phyloP scores from a whole-genome alignment of 2,797 vertebrate species.

The Galago senegalensis region DNA sequence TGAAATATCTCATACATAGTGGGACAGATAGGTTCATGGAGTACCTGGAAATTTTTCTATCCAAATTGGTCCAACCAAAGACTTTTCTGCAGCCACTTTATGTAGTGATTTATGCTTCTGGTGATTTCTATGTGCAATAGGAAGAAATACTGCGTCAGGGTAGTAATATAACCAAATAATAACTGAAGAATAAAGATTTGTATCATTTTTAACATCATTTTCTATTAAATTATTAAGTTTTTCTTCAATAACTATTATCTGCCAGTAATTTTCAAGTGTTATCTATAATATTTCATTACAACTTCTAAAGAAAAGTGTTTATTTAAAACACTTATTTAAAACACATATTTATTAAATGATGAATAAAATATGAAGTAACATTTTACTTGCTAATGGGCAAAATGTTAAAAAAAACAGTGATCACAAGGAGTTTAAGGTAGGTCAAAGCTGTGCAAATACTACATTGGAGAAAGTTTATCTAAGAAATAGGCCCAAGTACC shows the following conservation, averaged over 20 bases:
- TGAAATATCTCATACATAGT: background rate
- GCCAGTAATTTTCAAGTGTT: constrained; percentile 8
- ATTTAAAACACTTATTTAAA: background rate
- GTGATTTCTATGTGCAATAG: background rate
- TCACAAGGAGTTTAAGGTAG: background rate
- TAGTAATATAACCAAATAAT: background rate
- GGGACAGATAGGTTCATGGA: background rate
- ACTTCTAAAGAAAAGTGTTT: background rate
- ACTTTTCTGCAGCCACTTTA: background rate
- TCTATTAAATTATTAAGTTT: background rate
- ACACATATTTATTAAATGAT: background rate
- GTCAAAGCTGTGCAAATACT: background rate
- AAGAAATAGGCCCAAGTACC: background rate
- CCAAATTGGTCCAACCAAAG: background rate
- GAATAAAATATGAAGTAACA: background rate
- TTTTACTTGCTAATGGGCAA: background rate
- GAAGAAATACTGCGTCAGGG: background rate
- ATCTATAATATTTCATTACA: constrained; percentile 11
- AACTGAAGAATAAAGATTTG: background rate
- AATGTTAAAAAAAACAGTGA: background rate
- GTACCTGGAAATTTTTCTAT: background rate
- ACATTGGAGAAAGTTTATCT: background rate
- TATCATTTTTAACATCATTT: background rate
- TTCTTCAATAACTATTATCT: background rate
- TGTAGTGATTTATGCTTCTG: background rate